These are phyloP conservation scores for Eupithecia inturbata DNA, from an alignment of 2,888 invertebrate genomes.

Conservation along the genomic window DNA sequence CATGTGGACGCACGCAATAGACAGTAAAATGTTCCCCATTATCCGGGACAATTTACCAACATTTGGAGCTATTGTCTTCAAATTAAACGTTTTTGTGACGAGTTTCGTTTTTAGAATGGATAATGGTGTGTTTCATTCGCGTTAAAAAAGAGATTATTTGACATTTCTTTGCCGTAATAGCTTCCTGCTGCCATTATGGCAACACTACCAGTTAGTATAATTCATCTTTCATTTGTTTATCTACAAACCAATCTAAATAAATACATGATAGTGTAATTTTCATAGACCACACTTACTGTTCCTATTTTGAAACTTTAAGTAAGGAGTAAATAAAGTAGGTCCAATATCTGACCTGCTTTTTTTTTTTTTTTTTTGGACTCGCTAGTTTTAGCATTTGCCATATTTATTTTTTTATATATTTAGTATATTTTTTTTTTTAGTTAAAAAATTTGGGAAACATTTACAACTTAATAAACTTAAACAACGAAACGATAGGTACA, in stretches of 20 bases:
- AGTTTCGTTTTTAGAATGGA: conserved; percentile 15
- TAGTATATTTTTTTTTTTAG: too few species aligned
- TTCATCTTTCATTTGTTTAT: not conserved
- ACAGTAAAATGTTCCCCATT: conserved; percentile 40
- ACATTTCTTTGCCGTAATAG: not conserved
- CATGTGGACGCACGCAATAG: conserved; percentile 59
- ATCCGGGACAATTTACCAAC: conserved; percentile 37
- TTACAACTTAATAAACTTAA: too few species aligned
- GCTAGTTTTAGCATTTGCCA: too few species aligned
- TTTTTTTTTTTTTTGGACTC: too few species aligned
- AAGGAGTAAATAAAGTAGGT: not conserved
- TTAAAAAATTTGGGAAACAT: too few species aligned
- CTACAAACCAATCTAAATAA: not conserved
- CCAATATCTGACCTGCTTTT: not conserved
- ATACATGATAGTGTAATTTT: too few species aligned
- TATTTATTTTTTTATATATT: too few species aligned
- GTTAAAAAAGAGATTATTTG: not conserved
- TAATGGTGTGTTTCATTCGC: not conserved
- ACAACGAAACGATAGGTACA: too few species aligned
- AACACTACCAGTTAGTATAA: too few species aligned
- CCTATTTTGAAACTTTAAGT: not conserved
- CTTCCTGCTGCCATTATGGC: not conserved
- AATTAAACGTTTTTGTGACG: conserved; percentile 37
- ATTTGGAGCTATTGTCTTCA: conserved; percentile 34
- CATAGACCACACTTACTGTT: not conserved